Evolutionary conservation across 2,888 invertebrate genomes (phyloP).

Genomic region (Lacanobia wlatinum): DNA sequence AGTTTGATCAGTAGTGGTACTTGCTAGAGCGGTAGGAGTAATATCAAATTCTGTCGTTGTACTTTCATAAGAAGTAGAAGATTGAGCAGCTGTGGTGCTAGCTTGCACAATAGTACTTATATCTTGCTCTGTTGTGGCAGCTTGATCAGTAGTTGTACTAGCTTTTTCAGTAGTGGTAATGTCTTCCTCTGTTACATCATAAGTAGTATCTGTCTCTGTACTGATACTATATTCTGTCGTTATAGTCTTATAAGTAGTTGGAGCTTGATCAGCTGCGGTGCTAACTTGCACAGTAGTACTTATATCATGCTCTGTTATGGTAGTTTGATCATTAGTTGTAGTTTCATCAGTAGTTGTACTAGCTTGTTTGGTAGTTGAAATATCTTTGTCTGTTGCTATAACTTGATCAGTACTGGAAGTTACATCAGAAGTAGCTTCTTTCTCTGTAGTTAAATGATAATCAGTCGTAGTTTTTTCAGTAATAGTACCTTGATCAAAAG

Average conservation of each 20-base stretch:
- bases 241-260: conserved; percentile 4
- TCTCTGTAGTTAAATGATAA: too few relatives aligned
- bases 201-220: not conserved
- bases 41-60: too few relatives aligned
- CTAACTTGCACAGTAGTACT: not conserved
- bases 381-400: not conserved
- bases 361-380: not conserved
- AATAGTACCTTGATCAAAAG: not conserved
- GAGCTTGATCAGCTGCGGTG: conserved; percentile 3
- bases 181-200: too few relatives aligned
- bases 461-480: not conserved
- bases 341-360: not conserved
- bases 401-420: not conserved
- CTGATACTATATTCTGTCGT: not conserved
- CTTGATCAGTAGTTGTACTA: not conserved
- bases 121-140: not conserved
- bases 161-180: not conserved
- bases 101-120: too few relatives aligned
- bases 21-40: too few relatives aligned
- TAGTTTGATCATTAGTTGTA: not conserved
- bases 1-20: not conserved
- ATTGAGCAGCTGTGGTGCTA: too few relatives aligned
- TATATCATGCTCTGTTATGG: not conserved
- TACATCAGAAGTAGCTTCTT: too few relatives aligned
- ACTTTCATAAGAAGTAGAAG: too few relatives aligned